Evolutionary conservation across 2,113 vertebrate species (phyloP).

Genomic region (Egretta garzetta): DNA sequence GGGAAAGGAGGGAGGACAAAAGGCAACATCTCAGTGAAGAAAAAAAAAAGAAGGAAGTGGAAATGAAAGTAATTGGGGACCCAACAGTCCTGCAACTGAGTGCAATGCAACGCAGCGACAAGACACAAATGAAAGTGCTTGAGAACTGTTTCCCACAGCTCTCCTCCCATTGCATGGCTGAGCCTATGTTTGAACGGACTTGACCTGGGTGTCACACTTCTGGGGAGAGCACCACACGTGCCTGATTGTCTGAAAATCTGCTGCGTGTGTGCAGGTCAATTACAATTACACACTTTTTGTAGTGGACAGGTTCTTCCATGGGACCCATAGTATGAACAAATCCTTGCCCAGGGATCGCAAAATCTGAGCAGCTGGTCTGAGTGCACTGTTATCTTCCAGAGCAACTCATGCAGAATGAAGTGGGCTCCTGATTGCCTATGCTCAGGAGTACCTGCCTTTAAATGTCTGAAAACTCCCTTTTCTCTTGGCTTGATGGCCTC

Average conservation of each 20-base stretch:
- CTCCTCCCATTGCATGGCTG: background rate
- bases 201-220: background rate
- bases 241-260: background rate
- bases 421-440: background rate
- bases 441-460: background rate
- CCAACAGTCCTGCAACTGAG: background rate
- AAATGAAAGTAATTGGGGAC: background rate
- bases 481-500: background rate
- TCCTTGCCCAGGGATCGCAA: background rate
- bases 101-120: background rate
- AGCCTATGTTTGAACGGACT: background rate
- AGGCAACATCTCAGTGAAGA: background rate
- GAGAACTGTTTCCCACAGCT: background rate
- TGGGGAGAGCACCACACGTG: background rate
- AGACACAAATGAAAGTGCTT: background rate
- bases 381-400: background rate
- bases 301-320: background rate
- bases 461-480: background rate
- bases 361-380: background rate
- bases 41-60: background rate
- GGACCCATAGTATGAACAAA: background rate
- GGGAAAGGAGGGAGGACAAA: background rate
- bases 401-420: accelerated
- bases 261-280: accelerated
- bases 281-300: background rate